Conservation (phyloP, 2,888 invertebrate genomes). For the Ptychoptera albimana region DNA sequence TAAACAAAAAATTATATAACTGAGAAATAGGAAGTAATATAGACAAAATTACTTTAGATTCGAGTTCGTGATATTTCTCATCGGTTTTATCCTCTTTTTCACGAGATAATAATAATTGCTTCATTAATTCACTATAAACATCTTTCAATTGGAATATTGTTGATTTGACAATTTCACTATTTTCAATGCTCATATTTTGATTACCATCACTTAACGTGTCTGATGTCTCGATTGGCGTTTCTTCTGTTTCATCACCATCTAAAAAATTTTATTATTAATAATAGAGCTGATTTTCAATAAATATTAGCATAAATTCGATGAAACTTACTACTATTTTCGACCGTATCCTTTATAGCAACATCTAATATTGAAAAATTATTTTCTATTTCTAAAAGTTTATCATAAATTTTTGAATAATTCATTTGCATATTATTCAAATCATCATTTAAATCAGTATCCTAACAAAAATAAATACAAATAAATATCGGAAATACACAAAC, state of each 20-base stretch:
- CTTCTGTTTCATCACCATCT: background rate
- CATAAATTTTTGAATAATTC: conserved; percentile 1
- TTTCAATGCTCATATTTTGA: conserved; percentile 6
- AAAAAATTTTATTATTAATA: background rate
- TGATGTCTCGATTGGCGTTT: background rate
- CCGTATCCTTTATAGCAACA: background rate
- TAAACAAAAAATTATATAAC: background rate
- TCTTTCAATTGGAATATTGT: conserved; percentile 7
- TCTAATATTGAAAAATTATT: no score
- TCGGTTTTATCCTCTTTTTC: conserved; percentile 1
- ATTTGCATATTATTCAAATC: background rate
- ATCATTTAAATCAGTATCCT: conserved; percentile 4
- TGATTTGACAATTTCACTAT: conserved; percentile 3
- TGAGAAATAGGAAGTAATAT: background rate
- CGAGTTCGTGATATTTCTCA: conserved; percentile 7
- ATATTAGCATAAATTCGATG: no score
- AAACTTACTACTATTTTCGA: conserved; percentile 1
- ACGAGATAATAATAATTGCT: no score
- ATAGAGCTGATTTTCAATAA: no score
- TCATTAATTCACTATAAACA: conserved; percentile 8
- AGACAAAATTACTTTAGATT: conserved; percentile 7
- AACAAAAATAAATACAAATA: background rate
- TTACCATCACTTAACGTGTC: conserved; percentile 12
- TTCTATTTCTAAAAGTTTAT: conserved; percentile 1
- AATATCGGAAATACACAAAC: background rate